Conservation (phyloP, 2,113 vertebrate genomes). For the Sula dactylatra region DNA sequence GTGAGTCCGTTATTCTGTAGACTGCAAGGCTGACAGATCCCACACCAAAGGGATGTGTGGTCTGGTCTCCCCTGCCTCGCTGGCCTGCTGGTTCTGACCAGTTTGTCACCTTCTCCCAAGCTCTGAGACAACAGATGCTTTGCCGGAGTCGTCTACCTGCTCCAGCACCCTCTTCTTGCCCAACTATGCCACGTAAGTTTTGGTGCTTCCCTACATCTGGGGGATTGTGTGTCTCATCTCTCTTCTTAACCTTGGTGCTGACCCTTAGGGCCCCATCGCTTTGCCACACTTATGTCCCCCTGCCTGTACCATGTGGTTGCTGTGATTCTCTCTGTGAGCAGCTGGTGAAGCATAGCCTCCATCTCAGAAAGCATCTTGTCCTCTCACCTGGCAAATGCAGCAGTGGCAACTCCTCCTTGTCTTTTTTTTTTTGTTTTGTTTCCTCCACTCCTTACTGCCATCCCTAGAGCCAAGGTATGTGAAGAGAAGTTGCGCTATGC, state of each 20-base stretch:
- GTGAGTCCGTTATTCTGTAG: constrained; percentile 65
- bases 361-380: not conserved
- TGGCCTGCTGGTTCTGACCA: not conserved
- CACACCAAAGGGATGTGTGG: not conserved
- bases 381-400: not conserved
- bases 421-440: not conserved
- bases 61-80: not conserved
- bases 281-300: not conserved
- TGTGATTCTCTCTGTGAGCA: not conserved
- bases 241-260: not conserved
- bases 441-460: not conserved
- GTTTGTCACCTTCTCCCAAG: constrained; percentile 65
- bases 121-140: constrained; percentile 92
- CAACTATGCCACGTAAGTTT: constrained; percentile 88
- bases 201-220: not conserved
- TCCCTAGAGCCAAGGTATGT: constrained; percentile 87
- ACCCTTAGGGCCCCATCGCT: not conserved
- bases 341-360: not conserved
- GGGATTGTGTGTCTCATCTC: not conserved
- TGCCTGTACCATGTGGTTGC: not conserved
- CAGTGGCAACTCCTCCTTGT: not conserved
- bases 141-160: constrained; percentile 95
- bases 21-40: not conserved
- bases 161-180: constrained; percentile 95
- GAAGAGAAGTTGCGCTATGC: constrained; percentile 97